phyloP scores from a whole-genome alignment of 2,888 invertebrate species.

The Agapetus fuscipes region DNA sequence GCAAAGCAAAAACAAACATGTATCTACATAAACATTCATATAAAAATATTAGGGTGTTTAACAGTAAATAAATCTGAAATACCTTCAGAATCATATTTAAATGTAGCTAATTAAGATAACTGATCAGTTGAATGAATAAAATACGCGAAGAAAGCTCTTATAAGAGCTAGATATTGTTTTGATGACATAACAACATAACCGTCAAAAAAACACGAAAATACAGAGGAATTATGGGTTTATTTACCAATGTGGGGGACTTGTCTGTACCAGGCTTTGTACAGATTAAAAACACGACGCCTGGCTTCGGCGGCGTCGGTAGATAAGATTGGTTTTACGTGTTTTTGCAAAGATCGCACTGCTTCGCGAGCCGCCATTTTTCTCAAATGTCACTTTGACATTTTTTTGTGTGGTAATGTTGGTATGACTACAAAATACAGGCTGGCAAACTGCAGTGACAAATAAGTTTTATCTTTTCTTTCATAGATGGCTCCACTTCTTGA shows the following conservation, averaged over 20 bases:
- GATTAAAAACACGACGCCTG: constrained; percentile 67
- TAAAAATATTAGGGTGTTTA: too few relatives aligned
- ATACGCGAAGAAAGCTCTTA: background rate
- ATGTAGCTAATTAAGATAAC: too few relatives aligned
- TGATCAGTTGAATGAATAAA: background rate
- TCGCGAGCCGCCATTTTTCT: constrained; percentile 15
- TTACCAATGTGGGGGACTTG: constrained; percentile 83
- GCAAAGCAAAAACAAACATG: constrained; percentile 32
- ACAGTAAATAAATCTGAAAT: too few relatives aligned
- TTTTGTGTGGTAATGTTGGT: too few relatives aligned
- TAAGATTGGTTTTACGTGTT: constrained; percentile 53
- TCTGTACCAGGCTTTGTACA: constrained; percentile 92
- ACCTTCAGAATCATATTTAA: too few relatives aligned
- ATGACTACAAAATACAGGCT: too few relatives aligned
- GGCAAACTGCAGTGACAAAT: too few relatives aligned
- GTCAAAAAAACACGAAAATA: too few relatives aligned
- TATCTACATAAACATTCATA: too few relatives aligned
- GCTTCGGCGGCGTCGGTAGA: constrained; percentile 72
- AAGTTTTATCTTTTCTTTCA: too few relatives aligned
- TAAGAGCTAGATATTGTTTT: constrained; percentile 1
- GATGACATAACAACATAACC: constrained; percentile 22
- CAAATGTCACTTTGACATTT: constrained; percentile 2
- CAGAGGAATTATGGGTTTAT: constrained; percentile 26
- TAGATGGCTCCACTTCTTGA: too few relatives aligned
- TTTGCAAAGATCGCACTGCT: constrained; percentile 6